Evolutionary conservation across 2,888 invertebrate genomes (phyloP).

Genomic region (Patella caerulea): DNA sequence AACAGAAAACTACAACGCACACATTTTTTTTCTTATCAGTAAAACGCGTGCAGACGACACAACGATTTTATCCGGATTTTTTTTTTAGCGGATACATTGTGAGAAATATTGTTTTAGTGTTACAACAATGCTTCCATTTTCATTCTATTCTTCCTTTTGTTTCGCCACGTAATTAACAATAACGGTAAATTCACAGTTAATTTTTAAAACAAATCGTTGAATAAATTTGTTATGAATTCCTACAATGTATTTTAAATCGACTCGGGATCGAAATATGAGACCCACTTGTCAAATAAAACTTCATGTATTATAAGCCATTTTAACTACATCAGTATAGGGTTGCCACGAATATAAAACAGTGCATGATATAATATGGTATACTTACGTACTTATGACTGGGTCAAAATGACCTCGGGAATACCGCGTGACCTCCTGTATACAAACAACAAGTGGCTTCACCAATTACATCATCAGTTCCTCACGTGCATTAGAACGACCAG

Average conservation of each 20-base stretch:
- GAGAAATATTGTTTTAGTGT: not conserved
- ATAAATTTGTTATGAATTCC: too few species aligned
- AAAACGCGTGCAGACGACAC: slow-evolving; percentile 7
- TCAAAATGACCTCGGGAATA: not conserved
- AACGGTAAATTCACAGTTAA: too few species aligned
- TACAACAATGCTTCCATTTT: not conserved
- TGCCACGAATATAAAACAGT: too few species aligned
- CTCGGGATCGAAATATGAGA: too few species aligned
- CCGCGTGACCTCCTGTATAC: not conserved
- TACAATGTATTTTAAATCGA: too few species aligned
- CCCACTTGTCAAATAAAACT: too few species aligned
- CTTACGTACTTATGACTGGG: not conserved
- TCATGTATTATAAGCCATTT: too few species aligned
- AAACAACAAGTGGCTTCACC: slow-evolving; percentile 10
- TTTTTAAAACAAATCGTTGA: too few species aligned
- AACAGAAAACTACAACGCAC: not conserved
- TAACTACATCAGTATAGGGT: too few species aligned
- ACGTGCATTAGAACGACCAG: not conserved
- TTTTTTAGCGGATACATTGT: not conserved
- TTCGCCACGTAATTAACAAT: too few species aligned
- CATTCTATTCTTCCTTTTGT: too few species aligned
- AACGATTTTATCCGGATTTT: not conserved
- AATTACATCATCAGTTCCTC: not conserved
- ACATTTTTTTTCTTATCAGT: not conserved
- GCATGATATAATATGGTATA: not conserved